Evolutionary conservation across 2,113 vertebrate genomes (phyloP).

Genomic region (Petromus typicus): DNA sequence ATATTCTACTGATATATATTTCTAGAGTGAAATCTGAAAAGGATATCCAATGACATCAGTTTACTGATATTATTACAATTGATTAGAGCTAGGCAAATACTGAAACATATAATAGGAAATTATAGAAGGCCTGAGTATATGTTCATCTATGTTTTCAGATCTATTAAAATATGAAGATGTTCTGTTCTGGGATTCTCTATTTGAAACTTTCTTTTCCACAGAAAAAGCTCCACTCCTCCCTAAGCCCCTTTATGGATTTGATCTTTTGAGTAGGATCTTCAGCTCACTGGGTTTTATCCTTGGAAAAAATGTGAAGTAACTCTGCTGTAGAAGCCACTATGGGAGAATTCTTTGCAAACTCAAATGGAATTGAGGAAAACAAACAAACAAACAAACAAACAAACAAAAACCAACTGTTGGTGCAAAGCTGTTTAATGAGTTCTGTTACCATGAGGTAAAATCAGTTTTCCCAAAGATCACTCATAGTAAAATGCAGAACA

Average conservation of each 20-base stretch:
- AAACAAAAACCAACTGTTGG: too few species aligned
- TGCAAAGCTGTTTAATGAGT: background rate
- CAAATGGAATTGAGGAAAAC: background rate
- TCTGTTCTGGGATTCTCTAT: background rate
- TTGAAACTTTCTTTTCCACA: background rate
- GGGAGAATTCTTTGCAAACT: slow-evolving; percentile 16
- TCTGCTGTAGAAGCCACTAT: background rate
- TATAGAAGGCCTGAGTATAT: background rate
- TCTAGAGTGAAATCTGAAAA: background rate
- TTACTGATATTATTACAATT: slow-evolving; percentile 12
- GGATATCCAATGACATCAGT: background rate
- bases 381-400: too few species aligned
- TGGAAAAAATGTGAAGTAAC: slow-evolving; percentile 15
- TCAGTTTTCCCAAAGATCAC: background rate
- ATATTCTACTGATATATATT: background rate
- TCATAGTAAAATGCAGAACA: background rate
- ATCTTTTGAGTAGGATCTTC: slow-evolving; percentile 10
- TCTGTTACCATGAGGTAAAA: slow-evolving; percentile 20
- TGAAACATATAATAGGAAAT: background rate
- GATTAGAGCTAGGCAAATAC: background rate
- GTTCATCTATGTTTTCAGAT: background rate
- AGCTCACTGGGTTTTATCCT: background rate
- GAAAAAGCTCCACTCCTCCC: background rate
- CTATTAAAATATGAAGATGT: background rate
- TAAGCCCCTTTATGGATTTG: background rate